Evolutionary conservation across 1,140 invertebrate genomes (phyloP).

Genomic region (Xylocopa sonorina): DNA sequence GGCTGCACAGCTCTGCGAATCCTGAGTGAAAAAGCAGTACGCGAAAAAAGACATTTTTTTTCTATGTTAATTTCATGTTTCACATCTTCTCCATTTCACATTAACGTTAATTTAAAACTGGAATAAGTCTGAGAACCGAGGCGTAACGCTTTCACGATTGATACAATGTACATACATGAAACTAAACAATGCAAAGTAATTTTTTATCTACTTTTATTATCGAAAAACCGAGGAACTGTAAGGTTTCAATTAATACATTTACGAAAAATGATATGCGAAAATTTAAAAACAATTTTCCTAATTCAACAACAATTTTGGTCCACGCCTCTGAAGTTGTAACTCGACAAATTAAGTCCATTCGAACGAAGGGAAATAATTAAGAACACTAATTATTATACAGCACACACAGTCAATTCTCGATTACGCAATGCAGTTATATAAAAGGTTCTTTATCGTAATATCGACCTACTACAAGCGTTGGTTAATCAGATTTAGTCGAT

Average conservation of each 20-base stretch:
- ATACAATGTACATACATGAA: background rate
- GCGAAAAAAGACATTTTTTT: background rate
- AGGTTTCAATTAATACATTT: background rate
- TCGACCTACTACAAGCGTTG: conserved; percentile 11
- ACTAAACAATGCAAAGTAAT: background rate
- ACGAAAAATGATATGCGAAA: background rate
- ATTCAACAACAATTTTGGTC: conserved; percentile 2
- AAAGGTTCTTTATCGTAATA: conserved; percentile 25
- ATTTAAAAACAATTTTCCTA: background rate
- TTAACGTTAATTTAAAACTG: background rate
- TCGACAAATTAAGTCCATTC: background rate
- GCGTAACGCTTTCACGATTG: background rate
- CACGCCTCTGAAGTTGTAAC: background rate
- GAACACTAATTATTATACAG: background rate
- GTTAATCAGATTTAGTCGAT: conserved; percentile 30
- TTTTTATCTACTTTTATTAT: conserved; percentile 20
- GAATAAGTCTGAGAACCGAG: background rate
- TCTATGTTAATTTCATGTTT: background rate
- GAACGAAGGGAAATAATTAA: background rate
- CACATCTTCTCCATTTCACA: background rate
- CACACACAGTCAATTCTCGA: conserved; percentile 23
- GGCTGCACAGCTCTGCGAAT: background rate
- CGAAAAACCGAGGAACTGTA: background rate
- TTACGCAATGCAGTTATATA: conserved; percentile 2
- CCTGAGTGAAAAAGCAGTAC: background rate